Conservation (phyloP, 2,888 invertebrate genomes). For the Xestia rhomboidea region DNA sequence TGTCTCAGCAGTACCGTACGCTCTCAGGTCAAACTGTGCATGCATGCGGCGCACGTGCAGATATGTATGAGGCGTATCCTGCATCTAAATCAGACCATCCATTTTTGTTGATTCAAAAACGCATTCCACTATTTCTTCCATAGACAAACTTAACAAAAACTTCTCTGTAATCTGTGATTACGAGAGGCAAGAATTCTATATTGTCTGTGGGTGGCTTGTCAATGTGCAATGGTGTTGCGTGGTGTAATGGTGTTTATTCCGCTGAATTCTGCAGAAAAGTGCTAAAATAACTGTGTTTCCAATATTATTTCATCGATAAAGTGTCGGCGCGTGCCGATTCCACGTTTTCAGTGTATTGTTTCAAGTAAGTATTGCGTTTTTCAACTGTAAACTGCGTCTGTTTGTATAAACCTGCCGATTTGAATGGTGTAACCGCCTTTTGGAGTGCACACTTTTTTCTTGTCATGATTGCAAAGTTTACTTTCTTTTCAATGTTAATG, state of each 20-base stretch:
- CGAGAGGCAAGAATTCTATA: background rate
- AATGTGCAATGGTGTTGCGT: slow-evolving; percentile 57
- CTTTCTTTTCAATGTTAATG: slow-evolving; percentile 1
- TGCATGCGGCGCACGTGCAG: no score
- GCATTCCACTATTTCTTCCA: background rate
- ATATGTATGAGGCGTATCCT: no score
- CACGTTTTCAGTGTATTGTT: slow-evolving; percentile 20
- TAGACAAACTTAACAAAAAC: background rate
- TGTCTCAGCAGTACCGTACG: background rate
- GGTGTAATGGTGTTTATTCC: slow-evolving; percentile 64
- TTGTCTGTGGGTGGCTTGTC: slow-evolving; percentile 46
- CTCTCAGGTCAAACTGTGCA: background rate
- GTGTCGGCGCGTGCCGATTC: slow-evolving; percentile 51
- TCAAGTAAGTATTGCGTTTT: slow-evolving; percentile 56
- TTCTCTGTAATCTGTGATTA: background rate
- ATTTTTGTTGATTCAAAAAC: background rate
- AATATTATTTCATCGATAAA: slow-evolving; percentile 16
- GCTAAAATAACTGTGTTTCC: slow-evolving; percentile 31
- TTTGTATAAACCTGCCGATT: slow-evolving; percentile 55
- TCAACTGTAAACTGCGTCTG: slow-evolving; percentile 24
- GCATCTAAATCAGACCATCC: background rate
- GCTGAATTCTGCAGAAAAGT: slow-evolving; percentile 49
- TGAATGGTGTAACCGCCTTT: slow-evolving; percentile 63
- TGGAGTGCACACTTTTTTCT: slow-evolving; percentile 22
- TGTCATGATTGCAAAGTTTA: background rate